Evolutionary conservation across 2,797 vertebrate genomes (phyloP).

Genomic region (Garrulus glandarius): DNA sequence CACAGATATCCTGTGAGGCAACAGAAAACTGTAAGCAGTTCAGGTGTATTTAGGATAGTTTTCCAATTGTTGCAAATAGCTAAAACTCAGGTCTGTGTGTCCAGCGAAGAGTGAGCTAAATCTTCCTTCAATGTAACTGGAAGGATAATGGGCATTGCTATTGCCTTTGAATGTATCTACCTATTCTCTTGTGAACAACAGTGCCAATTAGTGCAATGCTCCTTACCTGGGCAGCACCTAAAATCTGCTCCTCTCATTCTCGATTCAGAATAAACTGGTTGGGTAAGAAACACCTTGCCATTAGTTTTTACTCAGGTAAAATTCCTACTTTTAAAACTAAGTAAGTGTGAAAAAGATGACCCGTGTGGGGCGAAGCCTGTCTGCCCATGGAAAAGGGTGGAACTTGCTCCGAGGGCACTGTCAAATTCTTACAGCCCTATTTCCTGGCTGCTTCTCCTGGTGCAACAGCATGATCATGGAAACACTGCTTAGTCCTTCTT

Average conservation of each 20-base stretch:
- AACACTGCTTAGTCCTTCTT: background rate
- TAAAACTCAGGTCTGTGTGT: background rate
- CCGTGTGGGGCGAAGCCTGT: background rate
- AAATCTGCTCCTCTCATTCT: background rate
- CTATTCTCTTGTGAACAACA: background rate
- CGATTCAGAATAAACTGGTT: background rate
- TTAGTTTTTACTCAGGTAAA: background rate
- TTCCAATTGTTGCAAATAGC: background rate
- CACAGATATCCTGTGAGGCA: background rate
- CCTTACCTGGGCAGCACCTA: background rate
- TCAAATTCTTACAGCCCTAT: background rate
- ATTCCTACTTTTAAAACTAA: background rate
- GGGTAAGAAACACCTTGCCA: background rate
- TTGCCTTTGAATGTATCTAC: background rate
- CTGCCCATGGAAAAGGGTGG: background rate
- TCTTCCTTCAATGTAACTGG: background rate
- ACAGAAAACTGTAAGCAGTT: background rate
- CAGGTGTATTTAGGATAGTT: background rate
- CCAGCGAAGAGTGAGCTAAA: background rate
- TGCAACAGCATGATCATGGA: background rate
- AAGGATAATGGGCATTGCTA: background rate
- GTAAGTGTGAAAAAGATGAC: rapidly evolving
- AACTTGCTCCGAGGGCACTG: rapidly evolving
- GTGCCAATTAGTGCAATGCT: background rate
- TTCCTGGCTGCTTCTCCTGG: background rate